Base-by-base conservation (phyloP, 2,113 vertebrate species). In the Salvelinus sp. region DNA sequence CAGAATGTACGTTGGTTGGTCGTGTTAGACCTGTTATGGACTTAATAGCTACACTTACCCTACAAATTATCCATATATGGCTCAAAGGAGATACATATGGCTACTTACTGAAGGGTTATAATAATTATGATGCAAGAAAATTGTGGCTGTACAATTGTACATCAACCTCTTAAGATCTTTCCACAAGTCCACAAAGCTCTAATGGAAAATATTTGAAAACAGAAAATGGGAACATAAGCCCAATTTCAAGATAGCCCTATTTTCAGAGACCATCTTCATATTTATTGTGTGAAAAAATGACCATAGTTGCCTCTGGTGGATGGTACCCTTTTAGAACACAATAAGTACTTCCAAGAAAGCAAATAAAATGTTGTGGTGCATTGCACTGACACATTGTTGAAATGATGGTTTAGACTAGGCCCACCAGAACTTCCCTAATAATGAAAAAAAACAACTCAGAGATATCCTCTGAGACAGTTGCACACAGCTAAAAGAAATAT, bases 41-140 rank as follows among this genome's bases (percentile, higher is more conserved):
- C 2, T 10, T 88, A 90, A 91, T 88, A 90, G 83, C 86, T 83
- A 89, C 88, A 89, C 86, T 91, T 87, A 89, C 76, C 83, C 87
- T 80, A 86, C 76, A 91, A 90, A 87, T 91, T 91, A 81, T 76
- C 83, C 84, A 88, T 83, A 88, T 82, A 44, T 44, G 38, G 38
- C 86, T 88, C 78, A 90, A 44, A 44, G 9, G 86, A 88, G 85
- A 91, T 82, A 68, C 81, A 89, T 89, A 88, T 82, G 86, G 86
- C 82, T 88, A 88, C 87, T 89, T 88, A 83, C 85, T 83, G 79
- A 78, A 73, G 76, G 64, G 74, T 84, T 82, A 44, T 44, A 44
- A 83, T 88, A 86, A 90, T 86, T 85, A 89, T 65, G 77, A 86
- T 83, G 83, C 68, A 74, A 58, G 86, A 83, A 89, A 91, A 85